Conservation (phyloP, 2,888 invertebrate species). For the Synanthedon tipuliformis region DNA sequence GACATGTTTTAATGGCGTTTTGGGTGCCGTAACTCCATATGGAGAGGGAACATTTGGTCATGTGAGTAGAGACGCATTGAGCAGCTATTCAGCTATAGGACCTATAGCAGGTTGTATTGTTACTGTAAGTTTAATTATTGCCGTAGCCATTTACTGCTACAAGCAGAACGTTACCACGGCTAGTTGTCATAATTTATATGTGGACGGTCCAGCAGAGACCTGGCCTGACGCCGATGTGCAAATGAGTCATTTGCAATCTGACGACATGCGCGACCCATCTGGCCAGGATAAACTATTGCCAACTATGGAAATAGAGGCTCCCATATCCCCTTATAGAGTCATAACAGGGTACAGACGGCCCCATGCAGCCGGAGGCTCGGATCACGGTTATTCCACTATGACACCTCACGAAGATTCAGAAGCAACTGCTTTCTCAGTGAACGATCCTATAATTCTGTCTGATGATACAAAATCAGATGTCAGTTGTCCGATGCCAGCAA, state of each 20-base stretch:
- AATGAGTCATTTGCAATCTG: conserved; percentile 79
- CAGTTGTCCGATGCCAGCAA: conserved; percentile 70
- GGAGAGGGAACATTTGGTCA: conserved; percentile 75
- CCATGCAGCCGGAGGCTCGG: conserved; percentile 83
- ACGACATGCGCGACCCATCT: conserved; percentile 74
- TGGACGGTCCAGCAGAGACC: conserved; percentile 61
- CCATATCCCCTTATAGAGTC: conserved; percentile 89
- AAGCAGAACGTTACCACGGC: conserved; percentile 72
- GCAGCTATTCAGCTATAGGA: conserved; percentile 81
- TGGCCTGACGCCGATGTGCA: conserved; percentile 73
- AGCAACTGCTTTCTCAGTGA: conserved; percentile 80
- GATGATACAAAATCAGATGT: conserved; percentile 67
- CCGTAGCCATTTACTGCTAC: conserved; percentile 87
- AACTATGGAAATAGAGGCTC: conserved; percentile 72
- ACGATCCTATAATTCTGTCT: conserved; percentile 71
- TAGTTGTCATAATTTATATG: conserved; percentile 61
- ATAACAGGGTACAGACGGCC: conserved; percentile 84
- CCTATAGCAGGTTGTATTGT: conserved; percentile 89
- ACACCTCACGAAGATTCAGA: conserved; percentile 92
- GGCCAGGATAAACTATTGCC: conserved; percentile 76
- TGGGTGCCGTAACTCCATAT: conserved; percentile 86
- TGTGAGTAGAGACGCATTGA: conserved; percentile 53
- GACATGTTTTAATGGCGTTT: conserved; percentile 87
- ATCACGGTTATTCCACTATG: conserved; percentile 96
- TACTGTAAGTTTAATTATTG: conserved; percentile 82